Conservation (phyloP, 64 coral and sea anemone species). For the Actinia equina region DNA sequence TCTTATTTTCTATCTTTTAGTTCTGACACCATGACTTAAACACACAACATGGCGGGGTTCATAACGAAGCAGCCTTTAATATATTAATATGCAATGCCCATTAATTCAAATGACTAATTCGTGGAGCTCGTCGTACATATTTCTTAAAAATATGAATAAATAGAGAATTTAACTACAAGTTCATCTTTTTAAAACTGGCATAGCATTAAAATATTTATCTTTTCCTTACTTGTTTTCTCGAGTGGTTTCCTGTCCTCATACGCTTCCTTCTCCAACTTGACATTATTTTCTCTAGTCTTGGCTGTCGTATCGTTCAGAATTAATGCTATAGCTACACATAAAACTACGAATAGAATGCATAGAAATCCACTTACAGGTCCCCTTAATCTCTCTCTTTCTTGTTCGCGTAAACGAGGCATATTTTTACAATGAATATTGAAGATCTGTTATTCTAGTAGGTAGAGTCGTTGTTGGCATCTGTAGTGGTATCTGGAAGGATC, state of each 20-base stretch:
- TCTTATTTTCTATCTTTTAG: neutral
- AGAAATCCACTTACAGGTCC: slow-evolving; percentile 57
- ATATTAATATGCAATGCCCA: too few relatives aligned
- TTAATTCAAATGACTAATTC: too few relatives aligned
- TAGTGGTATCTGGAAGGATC: neutral
- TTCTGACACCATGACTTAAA: slow-evolving; percentile 39
- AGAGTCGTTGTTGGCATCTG: neutral
- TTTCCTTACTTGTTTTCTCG: slow-evolving; percentile 22
- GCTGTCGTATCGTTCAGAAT: slow-evolving; percentile 72
- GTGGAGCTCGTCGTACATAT: too few relatives aligned
- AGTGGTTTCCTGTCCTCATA: slow-evolving; percentile 6
- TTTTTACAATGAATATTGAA: neutral
- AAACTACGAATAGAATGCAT: slow-evolving; percentile 76
- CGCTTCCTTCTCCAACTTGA: neutral
- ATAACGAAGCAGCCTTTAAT: too few relatives aligned
- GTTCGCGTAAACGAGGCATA: slow-evolving; percentile 53
- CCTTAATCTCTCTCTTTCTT: slow-evolving; percentile 72
- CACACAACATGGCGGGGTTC: too few relatives aligned
- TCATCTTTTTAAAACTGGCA: neutral
- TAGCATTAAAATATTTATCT: neutral
- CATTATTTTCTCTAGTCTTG: slow-evolving; percentile 37
- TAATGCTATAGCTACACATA: slow-evolving; percentile 61
- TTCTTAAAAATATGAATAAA: too few relatives aligned
- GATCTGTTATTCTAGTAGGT: neutral
- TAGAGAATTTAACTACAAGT: neutral